These are phyloP conservation scores for Cricetomys ansorgei DNA, from an alignment of 2,113 vertebrate genomes.

Conservation along the genomic window DNA sequence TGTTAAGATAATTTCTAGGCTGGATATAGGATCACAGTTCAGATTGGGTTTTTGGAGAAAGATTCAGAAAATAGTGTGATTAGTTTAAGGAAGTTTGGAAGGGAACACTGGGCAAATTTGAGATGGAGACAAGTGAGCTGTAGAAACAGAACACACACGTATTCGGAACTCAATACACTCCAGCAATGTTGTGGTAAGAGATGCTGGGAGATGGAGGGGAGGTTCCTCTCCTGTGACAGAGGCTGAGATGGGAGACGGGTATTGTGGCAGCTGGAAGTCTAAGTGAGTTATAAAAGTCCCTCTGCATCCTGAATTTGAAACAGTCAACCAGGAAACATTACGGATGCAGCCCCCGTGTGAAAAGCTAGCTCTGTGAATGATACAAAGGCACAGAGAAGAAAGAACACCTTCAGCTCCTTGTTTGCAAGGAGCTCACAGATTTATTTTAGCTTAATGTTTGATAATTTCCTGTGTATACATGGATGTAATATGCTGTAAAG, in stretches of 20 bases:
- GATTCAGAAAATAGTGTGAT: neutral
- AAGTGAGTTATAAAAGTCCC: neutral
- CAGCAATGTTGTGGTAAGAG: accelerated
- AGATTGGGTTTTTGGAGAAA: neutral
- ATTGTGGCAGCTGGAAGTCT: neutral
- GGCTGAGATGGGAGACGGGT: accelerated
- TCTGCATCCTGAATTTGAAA: neutral
- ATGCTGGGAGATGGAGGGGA: neutral
- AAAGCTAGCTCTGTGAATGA: neutral
- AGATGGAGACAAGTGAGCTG: neutral
- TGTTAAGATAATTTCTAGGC: neutral
- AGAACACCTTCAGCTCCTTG: neutral
- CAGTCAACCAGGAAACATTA: neutral
- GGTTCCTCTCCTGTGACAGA: neutral
- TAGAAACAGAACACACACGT: too few species aligned
- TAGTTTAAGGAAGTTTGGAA: neutral
- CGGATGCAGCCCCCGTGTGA: accelerated
- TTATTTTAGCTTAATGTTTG: neutral
- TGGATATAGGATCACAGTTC: neutral
- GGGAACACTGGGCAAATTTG: neutral
- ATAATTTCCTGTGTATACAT: neutral
- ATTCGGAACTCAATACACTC: accelerated
- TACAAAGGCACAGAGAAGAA: neutral
- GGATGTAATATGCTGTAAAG: neutral
- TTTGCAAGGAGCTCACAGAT: neutral